Evolutionary conservation across 1,140 invertebrate species (phyloP), one percentile per base, ranked within the genome.

Genomic region (Drosophila lacteicornis): DNA sequence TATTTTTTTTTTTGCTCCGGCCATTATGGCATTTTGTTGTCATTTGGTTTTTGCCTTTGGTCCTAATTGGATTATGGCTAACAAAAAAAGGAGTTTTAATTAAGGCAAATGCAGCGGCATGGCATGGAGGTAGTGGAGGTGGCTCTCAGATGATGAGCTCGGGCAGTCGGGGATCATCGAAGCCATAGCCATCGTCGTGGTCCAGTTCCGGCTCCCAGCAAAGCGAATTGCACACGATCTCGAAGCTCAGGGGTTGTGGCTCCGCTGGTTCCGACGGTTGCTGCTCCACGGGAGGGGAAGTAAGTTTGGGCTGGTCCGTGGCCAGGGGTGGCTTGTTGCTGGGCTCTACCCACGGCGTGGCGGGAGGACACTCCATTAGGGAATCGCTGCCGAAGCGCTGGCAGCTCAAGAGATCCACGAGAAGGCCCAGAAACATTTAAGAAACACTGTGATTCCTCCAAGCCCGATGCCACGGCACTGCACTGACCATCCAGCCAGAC

Each of bases 121-220:
- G 11, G 11, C 27, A 43, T 11, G 7, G 47, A 8, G 30, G 11
- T 11, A 19, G 1, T 8, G 8, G 30, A 8, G 30, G 30, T 33
- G 62, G 13, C 33, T 58, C 74, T 61, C 74, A 85, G 15, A 87
- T 87, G 17, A 84, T 78, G 38, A 80, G 17, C 47, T 88, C 84
- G 4, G 84, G 80, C 30, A 84, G 42, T 0, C 84, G 68, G 13
- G 84, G 84, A 84, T 87, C 84, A 45, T 87, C 84, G 25, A 61
- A 87, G 17, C 83, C 84, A 36, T 49, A 45, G 11, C 59, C 59
- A 15, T 83, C 71, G 27, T 67, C 51, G 13, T 43, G 22, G 8
- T 42, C 46, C 62, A 53, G 43, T 4, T 61, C 63, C 17, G 40
- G 19, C 11, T 57, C 49, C 62, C 42, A 36, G 30, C 53, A 40